A percentile compares a stretch with the other conserved stretches of the same genome.
These are phyloP conservation scores for Nematopogon swammerdamellus DNA, from an alignment of 2,888 invertebrate genomes.

Conservation along the genomic window DNA sequence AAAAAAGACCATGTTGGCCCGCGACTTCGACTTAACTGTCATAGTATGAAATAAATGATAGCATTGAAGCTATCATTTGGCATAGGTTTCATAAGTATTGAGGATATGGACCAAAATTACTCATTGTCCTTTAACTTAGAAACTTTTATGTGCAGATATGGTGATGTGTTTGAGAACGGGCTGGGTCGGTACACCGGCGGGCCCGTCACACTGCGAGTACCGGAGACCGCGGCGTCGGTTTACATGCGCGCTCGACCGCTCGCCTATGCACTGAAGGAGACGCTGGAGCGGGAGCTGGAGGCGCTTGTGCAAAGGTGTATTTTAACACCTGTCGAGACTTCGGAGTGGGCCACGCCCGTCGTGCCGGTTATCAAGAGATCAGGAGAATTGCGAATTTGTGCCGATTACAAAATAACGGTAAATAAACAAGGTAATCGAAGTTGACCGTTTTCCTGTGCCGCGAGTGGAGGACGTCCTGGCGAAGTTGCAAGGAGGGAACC, in stretches of 20 bases:
- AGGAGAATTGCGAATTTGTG: not conserved
- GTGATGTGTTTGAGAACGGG: not conserved
- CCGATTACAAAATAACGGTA: conserved; percentile 8
- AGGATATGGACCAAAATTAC: no score
- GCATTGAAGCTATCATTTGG: no score
- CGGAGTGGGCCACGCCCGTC: not conserved
- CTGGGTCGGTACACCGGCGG: conserved; percentile 5
- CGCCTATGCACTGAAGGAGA: not conserved
- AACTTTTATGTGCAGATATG: not conserved
- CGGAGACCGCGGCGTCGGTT: not conserved
- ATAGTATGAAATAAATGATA: no score
- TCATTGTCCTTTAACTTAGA: not conserved
- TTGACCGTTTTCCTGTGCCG: conserved; percentile 8
- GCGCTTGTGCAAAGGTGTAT: not conserved
- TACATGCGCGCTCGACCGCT: not conserved
- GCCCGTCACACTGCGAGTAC: not conserved
- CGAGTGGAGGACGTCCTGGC: conserved; percentile 7
- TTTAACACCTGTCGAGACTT: not conserved
- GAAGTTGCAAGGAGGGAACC: not conserved
- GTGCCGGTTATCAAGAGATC: not conserved
- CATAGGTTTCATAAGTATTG: no score
- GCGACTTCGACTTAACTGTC: no score
- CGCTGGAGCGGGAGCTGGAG: not conserved
- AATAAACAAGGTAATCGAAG: conserved; percentile 15
- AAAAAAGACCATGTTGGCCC: no score